Conservation (phyloP, 30 jellyfish, hydroid and myxozoan species). For the Haliclystus octoradiatus region DNA sequence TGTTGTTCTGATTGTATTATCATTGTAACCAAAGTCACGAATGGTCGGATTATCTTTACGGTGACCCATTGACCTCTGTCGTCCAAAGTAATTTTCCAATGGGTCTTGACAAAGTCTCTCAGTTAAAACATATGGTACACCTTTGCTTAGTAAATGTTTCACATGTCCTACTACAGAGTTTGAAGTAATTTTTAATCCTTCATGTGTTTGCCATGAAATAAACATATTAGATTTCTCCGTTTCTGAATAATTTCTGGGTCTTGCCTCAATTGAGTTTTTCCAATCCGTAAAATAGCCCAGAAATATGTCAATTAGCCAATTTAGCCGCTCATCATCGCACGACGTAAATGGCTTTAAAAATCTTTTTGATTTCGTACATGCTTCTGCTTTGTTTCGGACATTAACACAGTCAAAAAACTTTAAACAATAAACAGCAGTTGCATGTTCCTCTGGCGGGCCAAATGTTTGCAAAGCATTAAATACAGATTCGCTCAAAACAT, state of each 20-base stretch:
- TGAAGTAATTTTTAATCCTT: conserved; percentile 24
- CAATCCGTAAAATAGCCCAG: conserved; percentile 30
- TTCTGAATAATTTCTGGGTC: conserved; percentile 9
- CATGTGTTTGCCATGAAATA: conserved; percentile 33
- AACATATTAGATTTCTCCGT: conserved; percentile 21
- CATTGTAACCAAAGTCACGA: conserved; percentile 49
- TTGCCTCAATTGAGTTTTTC: conserved; percentile 9
- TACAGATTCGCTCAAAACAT: conserved; percentile 40
- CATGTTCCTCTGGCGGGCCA: conserved; percentile 38
- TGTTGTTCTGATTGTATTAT: conserved; percentile 36
- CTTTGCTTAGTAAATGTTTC: conserved; percentile 22
- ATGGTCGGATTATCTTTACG: conserved; percentile 33
- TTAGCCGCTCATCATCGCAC: conserved; percentile 8
- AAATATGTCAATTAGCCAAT: conserved; percentile 24
- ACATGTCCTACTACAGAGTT: conserved; percentile 15
- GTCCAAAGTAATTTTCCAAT: conserved; percentile 34
- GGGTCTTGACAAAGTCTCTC: conserved; percentile 43
- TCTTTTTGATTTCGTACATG: background rate
- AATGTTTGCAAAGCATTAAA: conserved; percentile 9
- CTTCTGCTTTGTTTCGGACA: conserved; percentile 23
- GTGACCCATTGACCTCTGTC: conserved; percentile 37
- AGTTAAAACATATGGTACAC: conserved; percentile 33
- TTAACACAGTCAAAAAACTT: conserved; percentile 27
- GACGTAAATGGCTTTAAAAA: conserved; percentile 19
- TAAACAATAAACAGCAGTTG: conserved; percentile 24